Conservation (phyloP, 2,113 vertebrate species). For the Saguinus imperator region DNA sequence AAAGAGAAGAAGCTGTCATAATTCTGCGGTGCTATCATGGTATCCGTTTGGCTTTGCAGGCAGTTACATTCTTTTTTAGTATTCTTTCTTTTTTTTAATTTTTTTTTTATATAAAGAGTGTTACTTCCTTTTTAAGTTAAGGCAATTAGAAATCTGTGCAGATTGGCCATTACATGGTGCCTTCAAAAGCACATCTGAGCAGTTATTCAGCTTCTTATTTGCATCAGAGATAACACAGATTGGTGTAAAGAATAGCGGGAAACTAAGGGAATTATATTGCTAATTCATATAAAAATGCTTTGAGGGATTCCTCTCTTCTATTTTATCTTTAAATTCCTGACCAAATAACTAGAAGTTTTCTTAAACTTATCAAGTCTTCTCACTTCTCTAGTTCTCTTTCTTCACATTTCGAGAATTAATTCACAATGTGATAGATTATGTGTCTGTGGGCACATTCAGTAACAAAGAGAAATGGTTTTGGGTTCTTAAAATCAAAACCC, state of each 20-base stretch:
- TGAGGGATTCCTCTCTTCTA: background rate
- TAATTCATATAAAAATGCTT: background rate
- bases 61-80: background rate
- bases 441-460: background rate
- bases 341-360: background rate
- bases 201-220: background rate
- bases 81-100: background rate
- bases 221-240: background rate
- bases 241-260: background rate
- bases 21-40: conserved; percentile 7
- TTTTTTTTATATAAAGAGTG: background rate
- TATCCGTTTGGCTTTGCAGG: conserved; percentile 24
- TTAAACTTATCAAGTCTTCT: background rate
- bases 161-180: background rate
- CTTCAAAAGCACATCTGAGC: conserved; percentile 32
- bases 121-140: conserved; percentile 44
- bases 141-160: conserved; percentile 25
- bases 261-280: background rate
- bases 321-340: background rate
- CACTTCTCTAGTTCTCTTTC: background rate
- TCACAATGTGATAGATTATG: background rate
- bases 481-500: background rate
- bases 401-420: background rate
- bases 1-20: conserved; percentile 51
- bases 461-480: background rate